Percentiles rank a stretch among this genome's conserved stretches.
These are phyloP conservation scores for Eulemur macaco DNA, from an alignment of 2,113 vertebrate genomes.

Conservation along the genomic window DNA sequence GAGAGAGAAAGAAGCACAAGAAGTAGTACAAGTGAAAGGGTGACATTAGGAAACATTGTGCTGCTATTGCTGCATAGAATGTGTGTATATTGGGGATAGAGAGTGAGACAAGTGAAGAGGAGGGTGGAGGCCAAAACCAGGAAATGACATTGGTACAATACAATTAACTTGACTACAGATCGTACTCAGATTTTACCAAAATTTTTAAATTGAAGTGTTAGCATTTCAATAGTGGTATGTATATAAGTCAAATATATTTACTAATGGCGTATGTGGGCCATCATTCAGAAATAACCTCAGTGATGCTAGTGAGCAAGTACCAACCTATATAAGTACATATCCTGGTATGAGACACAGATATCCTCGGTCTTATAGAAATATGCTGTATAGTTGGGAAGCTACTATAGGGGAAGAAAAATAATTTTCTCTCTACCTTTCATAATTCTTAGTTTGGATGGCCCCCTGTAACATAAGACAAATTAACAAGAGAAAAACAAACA, in stretches of 20 bases:
- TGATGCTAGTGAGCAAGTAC: not conserved
- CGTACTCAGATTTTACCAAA: not conserved
- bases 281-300: not conserved
- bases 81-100: not conserved
- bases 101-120: not conserved
- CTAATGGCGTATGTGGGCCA: not conserved
- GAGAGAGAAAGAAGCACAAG: not conserved
- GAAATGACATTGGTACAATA: not conserved
- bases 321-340: not conserved
- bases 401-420: not conserved
- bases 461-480: not conserved
- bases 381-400: not conserved
- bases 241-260: not conserved
- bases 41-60: not conserved
- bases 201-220: not conserved
- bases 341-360: not conserved
- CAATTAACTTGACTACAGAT: not conserved
- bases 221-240: not conserved
- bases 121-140: not conserved
- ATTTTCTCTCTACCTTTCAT: not conserved
- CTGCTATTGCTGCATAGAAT: not conserved
- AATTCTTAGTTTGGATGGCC: not conserved
- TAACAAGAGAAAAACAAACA: not conserved
- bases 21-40: not conserved
- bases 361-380: not conserved